Evolutionary conservation across 2,113 vertebrate species (phyloP), one percentile per base, ranked within the genome.

Genomic region (Ursus arctos): DNA sequence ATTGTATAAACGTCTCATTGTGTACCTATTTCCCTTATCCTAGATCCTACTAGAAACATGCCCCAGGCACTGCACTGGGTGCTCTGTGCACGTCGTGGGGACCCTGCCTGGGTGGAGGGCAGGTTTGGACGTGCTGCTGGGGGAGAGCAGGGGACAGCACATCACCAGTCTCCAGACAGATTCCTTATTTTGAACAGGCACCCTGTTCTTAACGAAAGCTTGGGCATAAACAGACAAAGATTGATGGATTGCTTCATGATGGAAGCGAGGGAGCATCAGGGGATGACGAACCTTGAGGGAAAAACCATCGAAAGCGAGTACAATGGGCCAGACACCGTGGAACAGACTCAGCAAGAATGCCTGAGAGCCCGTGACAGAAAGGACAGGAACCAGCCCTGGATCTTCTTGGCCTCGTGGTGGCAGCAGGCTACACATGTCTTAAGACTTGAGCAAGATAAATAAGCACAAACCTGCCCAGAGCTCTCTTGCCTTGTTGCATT

Each of bases 361-460:
- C 18, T 12, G 63, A 43, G 13, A 10, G 33, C 26, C 2, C 0
- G 9, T 1, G 24, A 26, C 24, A 40, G 18, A 31, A 12, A 31
- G 0, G 67, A 6, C 0, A 26, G 63, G n/a, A 92, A 18, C 13
- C 7, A 7, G 2, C 26, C 13, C 72, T 59, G 9, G 22, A 14
- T 51, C 36, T 82, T 72, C 28, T 33, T n/a, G 47, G 81, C 0
- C 33, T 93, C 14, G 4, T 51, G 5, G 26, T 33, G 55, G 47
- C 4, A 63, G 13, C 43, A 82, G 10, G 22, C 43, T 69, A n/a
- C 18, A 53, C 40, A 24, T 16, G 40, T 51, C 22, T 28, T 43
- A 36, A 57, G 63, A 57, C 40, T 51, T 33, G 55, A 31, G 13
- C 22, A 53, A 82, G 36, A 55, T 65, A 63, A 24, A 9, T 24